These are phyloP conservation scores for Acleris sparsana DNA, from an alignment of 2,888 invertebrate genomes.

Conservation along the genomic window DNA sequence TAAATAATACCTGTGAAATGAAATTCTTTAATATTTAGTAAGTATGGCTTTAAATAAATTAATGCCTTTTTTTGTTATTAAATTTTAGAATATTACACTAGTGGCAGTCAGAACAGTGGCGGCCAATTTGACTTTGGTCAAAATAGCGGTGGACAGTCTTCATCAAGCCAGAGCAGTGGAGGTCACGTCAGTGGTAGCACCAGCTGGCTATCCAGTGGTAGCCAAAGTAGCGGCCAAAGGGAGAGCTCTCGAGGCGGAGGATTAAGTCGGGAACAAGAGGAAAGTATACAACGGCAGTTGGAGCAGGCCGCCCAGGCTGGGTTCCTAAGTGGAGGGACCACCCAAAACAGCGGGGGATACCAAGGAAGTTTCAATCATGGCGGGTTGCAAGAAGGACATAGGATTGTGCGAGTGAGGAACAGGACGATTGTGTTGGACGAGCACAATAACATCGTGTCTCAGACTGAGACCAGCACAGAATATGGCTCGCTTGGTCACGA, in stretches of 20 bases:
- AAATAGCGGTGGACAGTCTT: constrained; percentile 26
- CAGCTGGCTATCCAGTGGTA: constrained; percentile 43
- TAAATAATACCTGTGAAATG: too few species aligned
- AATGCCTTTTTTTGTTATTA: too few species aligned
- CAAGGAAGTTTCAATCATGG: constrained; percentile 43
- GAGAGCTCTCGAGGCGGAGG: constrained; percentile 57
- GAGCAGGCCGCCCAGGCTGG: constrained; percentile 49
- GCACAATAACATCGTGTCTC: constrained; percentile 73
- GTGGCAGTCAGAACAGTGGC: constrained; percentile 31
- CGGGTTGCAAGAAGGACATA: constrained; percentile 52
- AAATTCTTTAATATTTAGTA: too few species aligned
- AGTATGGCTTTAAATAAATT: too few species aligned
- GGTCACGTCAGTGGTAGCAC: constrained; percentile 39
- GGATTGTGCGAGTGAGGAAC: constrained; percentile 61
- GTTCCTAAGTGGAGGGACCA: constrained; percentile 31
- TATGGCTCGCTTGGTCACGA: constrained; percentile 72
- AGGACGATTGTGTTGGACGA: constrained; percentile 66
- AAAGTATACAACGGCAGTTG: constrained; percentile 58
- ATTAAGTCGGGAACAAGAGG: constrained; percentile 62
- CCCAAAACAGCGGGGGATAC: constrained; percentile 24
- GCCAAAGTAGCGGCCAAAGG: constrained; percentile 52
- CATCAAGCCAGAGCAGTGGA: constrained; percentile 27
- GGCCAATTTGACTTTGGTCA: constrained; percentile 45
- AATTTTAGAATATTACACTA: constrained; percentile 45
- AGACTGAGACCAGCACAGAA: constrained; percentile 80